Conservation (phyloP, 2,888 invertebrate genomes). For the Drosophila nr. medialis region DNA sequence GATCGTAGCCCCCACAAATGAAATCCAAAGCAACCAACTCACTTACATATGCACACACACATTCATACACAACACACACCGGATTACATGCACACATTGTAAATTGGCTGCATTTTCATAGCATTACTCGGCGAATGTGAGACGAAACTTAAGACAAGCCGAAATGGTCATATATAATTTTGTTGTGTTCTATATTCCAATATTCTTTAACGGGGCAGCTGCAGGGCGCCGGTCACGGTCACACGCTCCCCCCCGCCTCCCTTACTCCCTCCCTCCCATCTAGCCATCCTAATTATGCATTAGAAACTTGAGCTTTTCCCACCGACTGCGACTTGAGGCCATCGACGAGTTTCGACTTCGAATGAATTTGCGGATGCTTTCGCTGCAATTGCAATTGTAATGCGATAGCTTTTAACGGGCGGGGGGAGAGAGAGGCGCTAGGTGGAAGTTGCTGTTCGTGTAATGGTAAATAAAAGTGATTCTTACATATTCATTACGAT, state of each 20-base stretch:
- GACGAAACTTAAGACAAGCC: conserved; percentile 18
- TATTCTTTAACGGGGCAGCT: conserved; percentile 32
- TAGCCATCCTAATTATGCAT: conserved; percentile 26
- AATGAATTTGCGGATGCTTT: conserved; percentile 47
- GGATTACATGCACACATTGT: neutral
- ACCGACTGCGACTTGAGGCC: conserved; percentile 27
- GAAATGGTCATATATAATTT: neutral
- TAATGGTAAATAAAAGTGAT: conserved; percentile 45
- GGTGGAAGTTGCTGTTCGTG: conserved; percentile 11
- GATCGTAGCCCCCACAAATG: neutral
- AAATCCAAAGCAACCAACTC: neutral
- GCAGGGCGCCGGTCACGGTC: conserved; percentile 31
- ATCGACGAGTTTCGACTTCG: conserved; percentile 37
- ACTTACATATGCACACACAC: neutral
- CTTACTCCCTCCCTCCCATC: neutral
- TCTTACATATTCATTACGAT: neutral
- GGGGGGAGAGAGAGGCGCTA: conserved; percentile 16
- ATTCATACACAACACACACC: too few species aligned
- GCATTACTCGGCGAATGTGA: conserved; percentile 14
- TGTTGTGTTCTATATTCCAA: conserved; percentile 10
- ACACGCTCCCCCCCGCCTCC: conserved; percentile 23
- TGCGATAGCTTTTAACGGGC: conserved; percentile 24
- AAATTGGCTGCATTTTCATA: neutral
- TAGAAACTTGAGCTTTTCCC: conserved; percentile 60
- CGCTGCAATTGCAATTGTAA: conserved; percentile 47